Conservation (phyloP, 2,888 invertebrate genomes). For the Seira sanloemensis region DNA sequence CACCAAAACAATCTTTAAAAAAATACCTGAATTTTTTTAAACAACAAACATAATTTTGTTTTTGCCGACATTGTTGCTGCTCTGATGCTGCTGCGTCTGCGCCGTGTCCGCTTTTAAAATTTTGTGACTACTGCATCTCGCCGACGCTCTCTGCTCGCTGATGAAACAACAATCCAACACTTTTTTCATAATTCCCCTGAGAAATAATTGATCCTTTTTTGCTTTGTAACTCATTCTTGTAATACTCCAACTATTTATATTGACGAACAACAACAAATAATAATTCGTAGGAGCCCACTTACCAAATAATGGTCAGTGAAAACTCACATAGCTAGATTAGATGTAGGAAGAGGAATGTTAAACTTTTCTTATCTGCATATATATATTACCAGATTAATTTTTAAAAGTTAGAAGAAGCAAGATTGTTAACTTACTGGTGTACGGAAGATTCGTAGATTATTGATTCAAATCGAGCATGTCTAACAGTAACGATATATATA, state of each 20-base stretch:
- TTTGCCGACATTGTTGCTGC: slow-evolving; percentile 37
- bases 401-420: no score
- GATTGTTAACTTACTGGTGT: no score
- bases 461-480: no score
- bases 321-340: slow-evolving; percentile 58
- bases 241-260: neutral
- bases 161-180: neutral
- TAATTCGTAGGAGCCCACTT: slow-evolving; percentile 48
- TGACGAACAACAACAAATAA: no score
- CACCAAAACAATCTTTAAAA: no score
- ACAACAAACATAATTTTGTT: slow-evolving; percentile 35
- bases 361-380: no score
- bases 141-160: slow-evolving; percentile 19
- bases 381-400: neutral
- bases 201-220: slow-evolving; percentile 11
- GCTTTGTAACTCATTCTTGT: slow-evolving; percentile 17
- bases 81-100: slow-evolving; percentile 24
- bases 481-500: no score
- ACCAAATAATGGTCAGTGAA: slow-evolving; percentile 63
- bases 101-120: slow-evolving; percentile 6
- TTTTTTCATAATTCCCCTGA: neutral
- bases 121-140: slow-evolving; percentile 38
- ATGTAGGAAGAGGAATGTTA: neutral
- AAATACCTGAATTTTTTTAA: slow-evolving; percentile 5
- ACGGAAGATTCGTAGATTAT: no score